A percentile compares a stretch with the other conserved stretches of the same genome.
Conservation (phyloP, 2,113 vertebrate species). For the Hirundichthys speculiger region DNA sequence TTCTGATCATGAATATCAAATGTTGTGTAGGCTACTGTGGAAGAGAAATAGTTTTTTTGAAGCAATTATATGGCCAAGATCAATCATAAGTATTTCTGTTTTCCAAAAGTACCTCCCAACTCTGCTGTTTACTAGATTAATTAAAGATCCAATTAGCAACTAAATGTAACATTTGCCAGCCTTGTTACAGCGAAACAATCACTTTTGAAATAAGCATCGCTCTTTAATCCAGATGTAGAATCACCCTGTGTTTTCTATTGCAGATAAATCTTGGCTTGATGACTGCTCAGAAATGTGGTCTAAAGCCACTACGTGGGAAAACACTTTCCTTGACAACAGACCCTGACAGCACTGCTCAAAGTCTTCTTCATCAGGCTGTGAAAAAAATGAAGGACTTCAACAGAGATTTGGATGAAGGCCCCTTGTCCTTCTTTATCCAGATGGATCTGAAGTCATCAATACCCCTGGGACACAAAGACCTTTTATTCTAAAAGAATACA, state of each 20-base stretch:
- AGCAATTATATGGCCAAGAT: too few species aligned
- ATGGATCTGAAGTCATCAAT: neutral
- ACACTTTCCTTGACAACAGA: neutral
- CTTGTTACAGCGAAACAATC: neutral
- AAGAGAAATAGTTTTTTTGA: too few species aligned
- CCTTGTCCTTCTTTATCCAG: neutral
- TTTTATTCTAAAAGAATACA: neutral
- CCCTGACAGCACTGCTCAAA: neutral
- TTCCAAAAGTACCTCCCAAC: too few species aligned
- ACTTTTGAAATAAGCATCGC: neutral
- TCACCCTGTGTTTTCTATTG: neutral
- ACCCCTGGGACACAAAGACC: neutral
- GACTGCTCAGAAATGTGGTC: neutral
- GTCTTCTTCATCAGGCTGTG: neutral
- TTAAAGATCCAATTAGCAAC: too few species aligned
- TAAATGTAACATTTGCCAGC: too few species aligned
- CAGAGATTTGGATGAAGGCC: neutral
- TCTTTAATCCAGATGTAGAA: neutral
- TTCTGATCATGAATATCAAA: too few species aligned
- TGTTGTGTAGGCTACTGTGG: too few species aligned
- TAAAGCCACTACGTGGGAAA: constrained; percentile 3
- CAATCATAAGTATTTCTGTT: too few species aligned
- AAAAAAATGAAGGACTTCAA: constrained; percentile 3
- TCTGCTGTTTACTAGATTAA: too few species aligned
- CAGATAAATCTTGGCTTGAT: constrained; percentile 18